These are phyloP conservation scores for Hoplostethus mediterraneus DNA, from an alignment of 2,797 vertebrate species.

Conservation along the genomic window DNA sequence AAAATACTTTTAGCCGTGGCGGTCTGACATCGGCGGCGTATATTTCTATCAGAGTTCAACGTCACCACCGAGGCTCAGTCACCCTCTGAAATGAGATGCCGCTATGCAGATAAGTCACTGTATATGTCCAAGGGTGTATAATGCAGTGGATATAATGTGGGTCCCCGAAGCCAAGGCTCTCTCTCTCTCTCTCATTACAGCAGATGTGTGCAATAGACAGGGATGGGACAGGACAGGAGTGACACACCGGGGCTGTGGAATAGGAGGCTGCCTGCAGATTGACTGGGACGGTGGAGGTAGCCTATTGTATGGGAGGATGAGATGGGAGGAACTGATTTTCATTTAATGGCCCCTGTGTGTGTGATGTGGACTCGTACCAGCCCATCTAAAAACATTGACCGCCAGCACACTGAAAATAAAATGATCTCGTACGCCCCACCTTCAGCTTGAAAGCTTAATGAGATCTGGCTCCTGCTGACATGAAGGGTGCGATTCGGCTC, in stretches of 20 bases:
- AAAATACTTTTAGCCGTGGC: conserved; percentile 13
- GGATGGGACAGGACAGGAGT: conserved; percentile 45
- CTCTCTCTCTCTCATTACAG: conserved; percentile 64
- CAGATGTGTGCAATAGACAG: conserved; percentile 50
- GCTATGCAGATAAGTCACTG: conserved; percentile 51
- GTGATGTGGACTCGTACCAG: conserved; percentile 58
- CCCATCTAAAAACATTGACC: conserved; percentile 64
- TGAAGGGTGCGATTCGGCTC: conserved; percentile 63
- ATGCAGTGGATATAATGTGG: conserved; percentile 54
- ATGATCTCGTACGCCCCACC: conserved; percentile 34
- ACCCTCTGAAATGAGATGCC: conserved; percentile 27
- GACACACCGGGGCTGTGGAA: conserved; percentile 67
- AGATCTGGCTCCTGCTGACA: conserved; percentile 67
- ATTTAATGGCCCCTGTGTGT: conserved; percentile 72
- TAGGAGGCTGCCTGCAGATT: conserved; percentile 57
- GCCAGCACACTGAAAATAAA: conserved; percentile 22
- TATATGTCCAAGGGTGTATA: conserved; percentile 37
- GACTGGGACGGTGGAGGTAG: conserved; percentile 41
- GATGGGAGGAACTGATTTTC: conserved; percentile 66
- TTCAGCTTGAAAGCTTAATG: conserved; percentile 60
- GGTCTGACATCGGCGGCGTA: conserved; percentile 21
- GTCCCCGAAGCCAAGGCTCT: conserved; percentile 63
- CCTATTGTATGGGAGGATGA: conserved; percentile 62
- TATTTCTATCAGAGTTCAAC: conserved; percentile 28
- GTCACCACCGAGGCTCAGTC: conserved; percentile 47